A percentile compares a stretch with the other conserved stretches of the same genome.
Conservation (phyloP, 2,888 invertebrate genomes). For the Lapara coniferarum region DNA sequence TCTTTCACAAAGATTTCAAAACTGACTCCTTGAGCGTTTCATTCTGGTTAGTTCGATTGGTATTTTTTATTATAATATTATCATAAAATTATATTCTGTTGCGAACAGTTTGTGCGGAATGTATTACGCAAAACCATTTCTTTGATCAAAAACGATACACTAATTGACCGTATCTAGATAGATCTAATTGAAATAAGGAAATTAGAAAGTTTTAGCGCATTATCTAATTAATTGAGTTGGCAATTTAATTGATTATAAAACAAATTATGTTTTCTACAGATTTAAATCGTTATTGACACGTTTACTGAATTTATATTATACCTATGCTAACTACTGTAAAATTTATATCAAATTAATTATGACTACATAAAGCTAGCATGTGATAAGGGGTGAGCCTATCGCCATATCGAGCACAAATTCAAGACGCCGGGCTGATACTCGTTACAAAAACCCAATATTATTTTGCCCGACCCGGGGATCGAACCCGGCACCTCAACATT, state of each 20-base stretch:
- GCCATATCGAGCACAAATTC: no score
- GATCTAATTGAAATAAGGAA: constrained; percentile 9
- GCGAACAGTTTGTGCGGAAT: constrained; percentile 5
- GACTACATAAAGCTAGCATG: no score
- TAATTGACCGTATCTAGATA: constrained; percentile 7
- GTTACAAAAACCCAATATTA: no score
- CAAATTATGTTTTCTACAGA: background rate
- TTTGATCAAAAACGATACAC: constrained; percentile 18
- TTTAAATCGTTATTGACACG: background rate
- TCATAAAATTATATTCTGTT: constrained; percentile 18
- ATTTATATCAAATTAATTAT: no score
- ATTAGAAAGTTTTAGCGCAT: constrained; percentile 22
- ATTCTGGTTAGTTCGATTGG: background rate
- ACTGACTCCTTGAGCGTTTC: constrained; percentile 11
- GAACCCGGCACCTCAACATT: no score
- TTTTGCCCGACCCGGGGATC: no score
- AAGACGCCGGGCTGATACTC: no score
- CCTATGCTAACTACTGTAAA: no score
- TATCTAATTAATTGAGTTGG: constrained; percentile 17
- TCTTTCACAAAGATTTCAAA: constrained; percentile 6
- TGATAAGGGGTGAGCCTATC: no score
- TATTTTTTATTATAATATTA: constrained; percentile 17
- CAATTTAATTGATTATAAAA: constrained; percentile 11
- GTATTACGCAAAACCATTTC: constrained; percentile 21
- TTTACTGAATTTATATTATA: no score